phyloP scores from a whole-genome alignment of 2,797 vertebrate genomes.

The Setipinna tenuifilis region DNA sequence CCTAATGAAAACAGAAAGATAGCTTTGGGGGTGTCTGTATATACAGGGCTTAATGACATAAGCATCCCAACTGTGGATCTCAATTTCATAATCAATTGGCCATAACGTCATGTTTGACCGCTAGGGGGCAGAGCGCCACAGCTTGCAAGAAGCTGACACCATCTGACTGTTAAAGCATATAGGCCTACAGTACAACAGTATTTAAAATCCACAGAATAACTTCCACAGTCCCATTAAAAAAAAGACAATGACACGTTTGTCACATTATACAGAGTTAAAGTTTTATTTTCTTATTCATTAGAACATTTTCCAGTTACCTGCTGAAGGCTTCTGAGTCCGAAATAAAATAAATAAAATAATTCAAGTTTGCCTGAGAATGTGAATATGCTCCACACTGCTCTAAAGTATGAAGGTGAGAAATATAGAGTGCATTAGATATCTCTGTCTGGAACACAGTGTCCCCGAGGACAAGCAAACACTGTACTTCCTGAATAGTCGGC shows the following conservation, averaged over 20 bases:
- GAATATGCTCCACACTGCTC: background rate
- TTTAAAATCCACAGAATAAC: too few relatives aligned
- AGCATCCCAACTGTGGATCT: background rate
- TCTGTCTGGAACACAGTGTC: background rate
- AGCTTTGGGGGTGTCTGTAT: too few relatives aligned
- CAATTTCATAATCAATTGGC: background rate
- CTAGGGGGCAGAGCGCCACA: background rate
- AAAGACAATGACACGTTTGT: too few relatives aligned
- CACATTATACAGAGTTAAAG: too few relatives aligned
- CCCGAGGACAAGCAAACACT: conserved; percentile 16
- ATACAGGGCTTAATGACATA: too few relatives aligned
- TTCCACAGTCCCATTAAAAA: too few relatives aligned
- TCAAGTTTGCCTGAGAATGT: background rate
- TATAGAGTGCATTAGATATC: background rate
- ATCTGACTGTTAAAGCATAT: too few relatives aligned
- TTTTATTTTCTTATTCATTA: background rate
- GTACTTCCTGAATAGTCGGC: background rate
- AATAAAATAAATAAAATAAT: too few relatives aligned
- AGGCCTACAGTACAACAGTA: too few relatives aligned
- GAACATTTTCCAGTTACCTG: too few relatives aligned
- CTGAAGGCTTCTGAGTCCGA: background rate
- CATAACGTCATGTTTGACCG: background rate
- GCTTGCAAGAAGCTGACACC: too few relatives aligned
- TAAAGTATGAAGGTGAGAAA: background rate
- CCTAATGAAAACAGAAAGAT: too few relatives aligned